Evolutionary conservation across 2,113 vertebrate species (phyloP), one percentile per base, ranked within the genome.

Genomic region (Charadrius vociferus): DNA sequence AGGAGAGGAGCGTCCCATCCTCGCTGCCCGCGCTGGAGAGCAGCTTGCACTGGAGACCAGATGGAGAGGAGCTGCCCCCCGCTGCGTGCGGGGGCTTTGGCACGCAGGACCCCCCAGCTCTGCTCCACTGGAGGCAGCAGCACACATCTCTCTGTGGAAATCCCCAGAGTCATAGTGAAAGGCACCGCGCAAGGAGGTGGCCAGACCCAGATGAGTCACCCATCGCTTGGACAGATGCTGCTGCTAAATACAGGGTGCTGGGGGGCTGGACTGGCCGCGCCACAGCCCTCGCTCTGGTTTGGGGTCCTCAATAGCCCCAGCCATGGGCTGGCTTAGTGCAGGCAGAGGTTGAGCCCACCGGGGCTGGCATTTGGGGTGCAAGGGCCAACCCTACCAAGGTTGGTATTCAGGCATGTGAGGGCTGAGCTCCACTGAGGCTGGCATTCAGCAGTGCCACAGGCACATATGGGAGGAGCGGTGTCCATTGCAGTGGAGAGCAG

Each of bases 41-140:
- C 61, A 58, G 36, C 37, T 16, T 37, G 49, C 3, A 0, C 34
- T 82, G 43, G 41, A 47, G 17, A 75, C 10, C 61, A 58, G 36
- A 20, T 50, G 36, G 56, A 67, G 85, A 72, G 70, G 47, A 88
- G 43, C 66, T 85, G 36, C 36, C 15, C 18, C 17, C 6, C 1
- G 1, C 49, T 86, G 41, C 2, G 0, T 55, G 32, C 0, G 0
- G 43, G 32, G 21, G 10, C 41, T 81, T 68, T 1, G 3, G 37
- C 16, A n/a, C 0, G 0, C 49, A 59, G 43, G 62, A 75, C 12
- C 21, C 59, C 27, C 26, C 15, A 63, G 24, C 21, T 53, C 67
- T 70, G 45, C 20, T 32, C 15, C 41, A n/a, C 26, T 5, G 5
- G n/a, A 67, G 14, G 20, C 26, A 68, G 79, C 26, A 56, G 13